Evolutionary conservation across 2,888 invertebrate genomes (phyloP).

Genomic region (Pycnomerus fuliginosus): DNA sequence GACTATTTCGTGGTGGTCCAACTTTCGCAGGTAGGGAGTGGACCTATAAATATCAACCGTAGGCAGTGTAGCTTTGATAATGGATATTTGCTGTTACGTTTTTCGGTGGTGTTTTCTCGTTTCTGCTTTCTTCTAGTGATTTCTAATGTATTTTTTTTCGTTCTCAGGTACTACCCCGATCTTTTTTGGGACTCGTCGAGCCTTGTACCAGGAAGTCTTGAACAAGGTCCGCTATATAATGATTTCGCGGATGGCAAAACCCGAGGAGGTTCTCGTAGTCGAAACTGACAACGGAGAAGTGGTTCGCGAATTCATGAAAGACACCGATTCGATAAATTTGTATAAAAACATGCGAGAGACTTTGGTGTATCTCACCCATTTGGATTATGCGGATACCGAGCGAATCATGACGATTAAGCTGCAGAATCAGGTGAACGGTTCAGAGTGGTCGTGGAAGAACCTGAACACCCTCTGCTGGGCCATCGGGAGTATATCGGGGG

Average conservation of each 20-base stretch:
- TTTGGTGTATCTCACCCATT: slow-evolving; percentile 95
- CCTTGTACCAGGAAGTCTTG: slow-evolving; percentile 76
- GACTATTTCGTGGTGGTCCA: too few relatives aligned
- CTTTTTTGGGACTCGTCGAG: slow-evolving; percentile 51
- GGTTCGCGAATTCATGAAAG: slow-evolving; percentile 99
- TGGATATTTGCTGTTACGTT: too few relatives aligned
- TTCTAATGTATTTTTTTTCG: too few relatives aligned
- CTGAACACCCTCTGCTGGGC: slow-evolving; percentile 99
- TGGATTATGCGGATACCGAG: slow-evolving; percentile 97
- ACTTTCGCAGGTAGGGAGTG: too few relatives aligned
- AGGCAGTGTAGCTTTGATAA: too few relatives aligned
- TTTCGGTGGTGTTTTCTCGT: too few relatives aligned
- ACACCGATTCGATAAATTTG: slow-evolving; percentile 98
- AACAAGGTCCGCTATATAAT: slow-evolving; percentile 93
- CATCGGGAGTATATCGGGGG: slow-evolving; percentile 87
- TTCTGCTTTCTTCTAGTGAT: too few relatives aligned
- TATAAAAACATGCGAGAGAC: slow-evolving; percentile 99
- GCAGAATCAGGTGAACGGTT: slow-evolving; percentile 96
- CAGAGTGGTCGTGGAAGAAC: slow-evolving; percentile 99
- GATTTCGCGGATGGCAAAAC: slow-evolving; percentile 99
- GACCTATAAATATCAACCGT: too few relatives aligned
- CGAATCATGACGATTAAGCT: slow-evolving; percentile 98
- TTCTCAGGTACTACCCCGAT: slow-evolving; percentile 44
- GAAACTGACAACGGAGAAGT: slow-evolving; percentile 99
- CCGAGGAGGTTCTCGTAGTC: slow-evolving; percentile 98